A percentile compares a stretch with the other conserved stretches of the same genome.
phyloP scores from a whole-genome alignment of 2,797 vertebrate genomes.

The Macropus fuliginosus region DNA sequence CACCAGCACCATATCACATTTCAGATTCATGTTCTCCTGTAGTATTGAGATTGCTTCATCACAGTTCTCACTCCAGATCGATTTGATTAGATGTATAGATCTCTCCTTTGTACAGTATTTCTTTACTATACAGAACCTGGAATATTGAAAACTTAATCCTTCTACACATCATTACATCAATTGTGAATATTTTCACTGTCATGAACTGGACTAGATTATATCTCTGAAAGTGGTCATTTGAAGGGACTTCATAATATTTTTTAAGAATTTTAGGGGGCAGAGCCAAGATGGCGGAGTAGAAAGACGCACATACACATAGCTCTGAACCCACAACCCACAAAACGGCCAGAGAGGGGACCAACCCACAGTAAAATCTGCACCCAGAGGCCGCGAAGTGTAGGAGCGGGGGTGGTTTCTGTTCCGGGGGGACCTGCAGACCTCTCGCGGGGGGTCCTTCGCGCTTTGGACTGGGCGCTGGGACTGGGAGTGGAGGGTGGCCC shows the following conservation, averaged over 20 bases:
- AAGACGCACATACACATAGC: too few relatives aligned
- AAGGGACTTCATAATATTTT: conserved; percentile 29
- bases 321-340: too few relatives aligned
- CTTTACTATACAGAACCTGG: not conserved
- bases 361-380: too few relatives aligned
- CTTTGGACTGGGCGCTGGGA: too few relatives aligned
- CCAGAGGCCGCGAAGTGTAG: too few relatives aligned
- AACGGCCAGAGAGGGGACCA: too few relatives aligned
- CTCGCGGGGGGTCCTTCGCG: too few relatives aligned
- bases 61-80: conserved; percentile 26
- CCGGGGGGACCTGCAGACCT: too few relatives aligned
- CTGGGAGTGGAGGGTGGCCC: too few relatives aligned
- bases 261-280: conserved; percentile 32
- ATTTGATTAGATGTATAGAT: not conserved
- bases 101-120: not conserved
- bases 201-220: not conserved
- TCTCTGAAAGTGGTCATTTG: not conserved
- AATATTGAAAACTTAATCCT: conserved; percentile 27
- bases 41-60: conserved; percentile 38
- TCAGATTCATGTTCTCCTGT: not conserved
- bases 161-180: not conserved
- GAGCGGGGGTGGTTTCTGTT: too few relatives aligned
- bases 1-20: conserved; percentile 50
- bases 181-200: not conserved
- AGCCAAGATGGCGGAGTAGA: too few relatives aligned